These are phyloP conservation scores for Clarias gariepinus DNA, from an alignment of 2,113 vertebrate species.

Conservation along the genomic window DNA sequence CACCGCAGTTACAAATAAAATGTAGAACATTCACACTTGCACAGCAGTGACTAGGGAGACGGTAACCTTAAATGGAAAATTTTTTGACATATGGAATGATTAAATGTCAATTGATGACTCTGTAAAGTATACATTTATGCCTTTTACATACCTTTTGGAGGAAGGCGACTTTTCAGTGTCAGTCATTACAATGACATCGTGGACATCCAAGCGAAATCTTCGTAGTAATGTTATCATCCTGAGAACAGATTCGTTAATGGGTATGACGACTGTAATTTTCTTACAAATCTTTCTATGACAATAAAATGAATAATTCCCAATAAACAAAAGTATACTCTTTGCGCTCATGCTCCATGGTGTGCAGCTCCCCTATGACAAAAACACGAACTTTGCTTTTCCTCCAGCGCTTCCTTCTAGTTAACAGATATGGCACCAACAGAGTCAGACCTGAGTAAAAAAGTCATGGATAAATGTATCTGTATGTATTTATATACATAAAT, in stretches of 20 bases:
- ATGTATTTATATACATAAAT: too few species aligned
- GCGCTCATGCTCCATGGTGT: constrained; percentile 69
- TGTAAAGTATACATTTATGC: neutral
- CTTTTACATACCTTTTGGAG: constrained; percentile 64
- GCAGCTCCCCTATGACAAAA: constrained; percentile 69
- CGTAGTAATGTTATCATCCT: constrained; percentile 71
- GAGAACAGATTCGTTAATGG: constrained; percentile 7
- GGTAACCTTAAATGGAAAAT: too few species aligned
- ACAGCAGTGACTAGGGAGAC: too few species aligned
- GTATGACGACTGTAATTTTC: neutral
- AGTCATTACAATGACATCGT: constrained; percentile 73
- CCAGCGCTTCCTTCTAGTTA: constrained; percentile 73
- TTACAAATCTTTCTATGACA: neutral
- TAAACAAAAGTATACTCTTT: constrained; percentile 65
- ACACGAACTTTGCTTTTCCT: constrained; percentile 67
- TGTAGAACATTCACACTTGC: too few species aligned
- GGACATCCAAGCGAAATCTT: constrained; percentile 72
- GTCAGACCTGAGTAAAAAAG: constrained; percentile 69
- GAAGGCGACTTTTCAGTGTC: constrained; percentile 69
- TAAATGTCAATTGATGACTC: neutral
- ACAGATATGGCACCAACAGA: constrained; percentile 75
- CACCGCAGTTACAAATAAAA: too few species aligned
- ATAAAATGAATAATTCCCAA: neutral
- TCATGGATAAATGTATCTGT: neutral
- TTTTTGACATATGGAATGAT: neutral